Conservation (phyloP, 2,888 invertebrate species). For the Cyclophora albipunctata region DNA sequence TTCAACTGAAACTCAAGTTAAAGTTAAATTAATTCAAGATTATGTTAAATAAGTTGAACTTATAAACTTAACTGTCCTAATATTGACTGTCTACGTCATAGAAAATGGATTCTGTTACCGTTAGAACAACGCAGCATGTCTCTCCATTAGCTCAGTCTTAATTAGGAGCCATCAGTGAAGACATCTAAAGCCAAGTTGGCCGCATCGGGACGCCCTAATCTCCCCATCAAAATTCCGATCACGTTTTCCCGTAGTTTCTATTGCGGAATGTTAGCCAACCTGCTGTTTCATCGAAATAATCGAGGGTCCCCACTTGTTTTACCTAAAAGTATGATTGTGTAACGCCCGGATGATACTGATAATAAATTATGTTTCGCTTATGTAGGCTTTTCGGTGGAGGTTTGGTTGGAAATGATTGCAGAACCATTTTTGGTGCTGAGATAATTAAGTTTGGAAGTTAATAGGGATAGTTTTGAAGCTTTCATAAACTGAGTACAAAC, state of each 20-base stretch:
- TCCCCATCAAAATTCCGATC: slow-evolving; percentile 56
- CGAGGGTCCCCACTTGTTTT: slow-evolving; percentile 28
- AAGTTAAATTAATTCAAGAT: too few species aligned
- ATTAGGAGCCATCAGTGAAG: slow-evolving; percentile 51
- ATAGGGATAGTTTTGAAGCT: too few species aligned
- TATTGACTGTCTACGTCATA: slow-evolving; percentile 4
- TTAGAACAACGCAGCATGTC: slow-evolving; percentile 39
- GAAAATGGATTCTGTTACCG: slow-evolving; percentile 27
- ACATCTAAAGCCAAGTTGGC: slow-evolving; percentile 50
- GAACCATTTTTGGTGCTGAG: neutral
- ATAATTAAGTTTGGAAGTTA: too few species aligned
- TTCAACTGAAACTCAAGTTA: too few species aligned
- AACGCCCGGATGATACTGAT: neutral
- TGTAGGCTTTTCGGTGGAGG: neutral
- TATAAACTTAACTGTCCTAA: neutral
- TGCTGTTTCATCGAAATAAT: slow-evolving; percentile 46
- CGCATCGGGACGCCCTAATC: slow-evolving; percentile 49
- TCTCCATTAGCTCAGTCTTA: slow-evolving; percentile 53
- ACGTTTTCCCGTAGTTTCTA: slow-evolving; percentile 56
- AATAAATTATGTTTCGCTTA: neutral
- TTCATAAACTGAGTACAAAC: too few species aligned
- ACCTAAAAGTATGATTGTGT: slow-evolving; percentile 13
- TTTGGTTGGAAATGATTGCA: neutral
- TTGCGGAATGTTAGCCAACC: slow-evolving; percentile 48
- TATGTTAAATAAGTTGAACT: too few species aligned